Evolutionary conservation across 2,113 vertebrate species (phyloP), one percentile per base, ranked within the genome.

Genomic region (Cepphus grylle): DNA sequence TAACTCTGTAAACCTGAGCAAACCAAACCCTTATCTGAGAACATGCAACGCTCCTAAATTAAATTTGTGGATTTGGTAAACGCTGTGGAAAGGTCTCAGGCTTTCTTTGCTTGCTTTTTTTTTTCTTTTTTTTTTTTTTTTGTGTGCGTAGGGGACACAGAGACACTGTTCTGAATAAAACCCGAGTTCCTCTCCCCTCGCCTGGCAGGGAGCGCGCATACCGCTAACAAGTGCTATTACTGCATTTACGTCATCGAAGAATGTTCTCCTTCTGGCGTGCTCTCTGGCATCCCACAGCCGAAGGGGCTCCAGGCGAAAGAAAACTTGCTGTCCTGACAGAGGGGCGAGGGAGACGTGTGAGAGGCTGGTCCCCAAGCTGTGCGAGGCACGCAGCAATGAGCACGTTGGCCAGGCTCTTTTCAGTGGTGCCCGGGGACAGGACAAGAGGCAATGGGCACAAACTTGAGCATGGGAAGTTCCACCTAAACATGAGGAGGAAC

Each of bases 251-350:
- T 98, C 97, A 97, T 49, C 55, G 15, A 91, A 95, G 93, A 96
- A 83, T 94, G 93, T 95, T 97, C 96, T 97, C 95, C 94, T 97
- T 94, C 96, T 97, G 97, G 95, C 86, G 88, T 34, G 1, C 67
- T 90, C 81, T 70, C 77, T 91, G 97, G 88, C 83, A 88, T 97
- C 63, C 55, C 84, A 73, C 20, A 21, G 97, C 94, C 40, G 86
- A 94, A 93, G 79, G 89, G 89, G 52, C 92, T 98, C 95, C 96
- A 96, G 88, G 93, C 93, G 96, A 95, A 88, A 97, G 88, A 36
- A 53, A 47, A 72, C 22, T 95, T 9, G 17, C 77, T 55, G 59
- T 50, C 58, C 91, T 96, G 95, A 92, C 62, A 20, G 5, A 1
- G 21, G 58, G 83, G 50, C 84, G 70, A 94, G 30, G 42, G 84